phyloP scores from a whole-genome alignment of 2,113 vertebrate genomes.

The Eulemur macaco region DNA sequence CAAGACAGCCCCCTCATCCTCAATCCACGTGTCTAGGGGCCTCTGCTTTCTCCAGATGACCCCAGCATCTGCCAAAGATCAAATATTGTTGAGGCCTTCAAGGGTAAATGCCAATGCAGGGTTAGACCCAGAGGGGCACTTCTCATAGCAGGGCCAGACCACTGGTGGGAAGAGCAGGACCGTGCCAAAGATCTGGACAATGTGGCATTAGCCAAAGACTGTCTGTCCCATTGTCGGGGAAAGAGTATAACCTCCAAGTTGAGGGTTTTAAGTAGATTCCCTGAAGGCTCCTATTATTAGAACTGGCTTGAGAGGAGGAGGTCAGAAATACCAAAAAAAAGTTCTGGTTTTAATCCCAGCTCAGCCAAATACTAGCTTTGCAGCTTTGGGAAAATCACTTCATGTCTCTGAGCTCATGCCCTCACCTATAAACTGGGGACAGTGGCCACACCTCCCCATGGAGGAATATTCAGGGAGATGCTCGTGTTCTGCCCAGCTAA shows the following conservation, averaged over 20 bases:
- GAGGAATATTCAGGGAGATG: not conserved
- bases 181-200: not conserved
- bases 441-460: not conserved
- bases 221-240: not conserved
- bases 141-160: not conserved
- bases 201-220: not conserved
- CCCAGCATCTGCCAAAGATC: slow-evolving; percentile 57
- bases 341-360: not conserved
- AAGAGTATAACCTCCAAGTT: not conserved
- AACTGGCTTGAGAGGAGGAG: not conserved
- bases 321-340: not conserved
- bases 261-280: not conserved
- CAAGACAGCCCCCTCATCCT: not conserved
- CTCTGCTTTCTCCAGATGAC: not conserved
- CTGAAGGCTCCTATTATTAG: not conserved
- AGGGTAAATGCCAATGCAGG: not conserved
- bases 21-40: not conserved
- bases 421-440: not conserved
- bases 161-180: not conserved
- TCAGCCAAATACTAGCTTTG: not conserved
- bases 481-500: not conserved
- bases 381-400: not conserved
- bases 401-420: not conserved
- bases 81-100: slow-evolving; percentile 54
- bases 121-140: not conserved